Conservation (phyloP, 2,888 invertebrate species). For the Arctia plantaginis region DNA sequence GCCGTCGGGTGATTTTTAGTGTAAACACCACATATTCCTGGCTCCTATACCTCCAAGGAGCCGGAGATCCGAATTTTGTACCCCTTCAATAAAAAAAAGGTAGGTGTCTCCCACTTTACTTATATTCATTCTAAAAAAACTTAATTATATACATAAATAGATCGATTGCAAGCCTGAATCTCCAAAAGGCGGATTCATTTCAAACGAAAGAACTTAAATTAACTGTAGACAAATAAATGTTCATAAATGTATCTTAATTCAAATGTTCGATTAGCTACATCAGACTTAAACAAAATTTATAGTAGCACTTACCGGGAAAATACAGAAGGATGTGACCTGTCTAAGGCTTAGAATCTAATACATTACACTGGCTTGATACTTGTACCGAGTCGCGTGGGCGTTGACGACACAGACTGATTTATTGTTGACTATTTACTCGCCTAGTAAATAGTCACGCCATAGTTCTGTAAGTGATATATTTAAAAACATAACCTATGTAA, state of each 20-base stretch:
- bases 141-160: not conserved
- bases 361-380: constrained; percentile 25
- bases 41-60: too few species aligned
- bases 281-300: constrained; percentile 41
- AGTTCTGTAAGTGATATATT: not conserved
- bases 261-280: constrained; percentile 25
- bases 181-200: not conserved
- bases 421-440: constrained; percentile 44
- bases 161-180: not conserved
- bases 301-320: constrained; percentile 20
- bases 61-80: too few species aligned
- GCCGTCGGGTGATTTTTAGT: too few species aligned
- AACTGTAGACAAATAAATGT: constrained; percentile 3
- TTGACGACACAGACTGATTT: constrained; percentile 48
- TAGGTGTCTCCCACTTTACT: not conserved
- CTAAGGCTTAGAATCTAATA: constrained; percentile 25
- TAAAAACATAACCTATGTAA: not conserved
- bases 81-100: too few species aligned
- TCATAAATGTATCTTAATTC: constrained; percentile 16
- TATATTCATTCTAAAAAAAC: not conserved
- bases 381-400: constrained; percentile 44
- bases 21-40: too few species aligned
- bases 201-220: not conserved
- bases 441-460: not conserved
- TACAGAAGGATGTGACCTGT: constrained; percentile 44